These are phyloP conservation scores for Mola mola DNA, from an alignment of 2,113 vertebrate species.

Conservation along the genomic window DNA sequence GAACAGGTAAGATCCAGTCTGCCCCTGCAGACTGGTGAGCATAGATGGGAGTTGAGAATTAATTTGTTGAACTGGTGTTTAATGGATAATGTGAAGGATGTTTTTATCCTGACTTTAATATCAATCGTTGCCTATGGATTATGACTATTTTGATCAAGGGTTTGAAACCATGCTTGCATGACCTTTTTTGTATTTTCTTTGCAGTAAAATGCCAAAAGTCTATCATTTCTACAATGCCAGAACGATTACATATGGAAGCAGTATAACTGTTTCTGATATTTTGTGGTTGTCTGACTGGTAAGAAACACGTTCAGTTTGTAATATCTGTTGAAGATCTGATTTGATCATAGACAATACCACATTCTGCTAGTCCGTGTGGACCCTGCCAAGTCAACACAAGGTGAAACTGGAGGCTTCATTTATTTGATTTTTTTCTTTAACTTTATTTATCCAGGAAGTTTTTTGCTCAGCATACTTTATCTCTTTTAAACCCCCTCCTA, in stretches of 20 bases:
- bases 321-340: not conserved
- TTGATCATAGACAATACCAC: not conserved
- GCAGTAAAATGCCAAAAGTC: not conserved
- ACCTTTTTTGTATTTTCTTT: not conserved
- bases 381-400: slow-evolving; percentile 7
- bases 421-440: not conserved
- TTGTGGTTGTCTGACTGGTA: not conserved
- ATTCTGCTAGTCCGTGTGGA: not conserved
- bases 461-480: too few relatives aligned
- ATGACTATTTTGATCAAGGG: too few relatives aligned
- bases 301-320: not conserved
- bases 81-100: too few relatives aligned
- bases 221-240: not conserved
- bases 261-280: not conserved
- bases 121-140: not conserved
- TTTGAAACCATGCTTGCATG: not conserved
- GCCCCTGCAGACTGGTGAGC: too few relatives aligned
- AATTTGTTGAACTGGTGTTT: too few relatives aligned
- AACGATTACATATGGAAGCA: not conserved
- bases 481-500: not conserved
- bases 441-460: too few relatives aligned
- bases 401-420: not conserved
- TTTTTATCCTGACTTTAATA: not conserved
- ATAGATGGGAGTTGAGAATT: too few relatives aligned
- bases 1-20: too few relatives aligned